Conservation (phyloP, 2,888 invertebrate species). For the Invenusta paracnida region DNA sequence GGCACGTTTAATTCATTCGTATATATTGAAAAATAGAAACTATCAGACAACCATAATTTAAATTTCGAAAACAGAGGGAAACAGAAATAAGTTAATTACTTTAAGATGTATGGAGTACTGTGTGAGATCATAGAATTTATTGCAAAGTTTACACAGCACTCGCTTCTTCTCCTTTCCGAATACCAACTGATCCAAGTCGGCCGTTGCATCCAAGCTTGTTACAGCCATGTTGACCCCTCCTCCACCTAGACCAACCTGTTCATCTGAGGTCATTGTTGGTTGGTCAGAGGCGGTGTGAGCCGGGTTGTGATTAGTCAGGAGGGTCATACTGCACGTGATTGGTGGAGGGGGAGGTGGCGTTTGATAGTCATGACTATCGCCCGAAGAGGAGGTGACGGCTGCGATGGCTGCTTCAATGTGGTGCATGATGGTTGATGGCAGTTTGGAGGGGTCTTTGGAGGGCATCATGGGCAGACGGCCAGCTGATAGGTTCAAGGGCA, state of each 20-base stretch:
- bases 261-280: not conserved
- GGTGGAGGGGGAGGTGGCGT: not conserved
- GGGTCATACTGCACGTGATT: not conserved
- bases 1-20: too few species aligned
- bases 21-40: too few species aligned
- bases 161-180: not conserved
- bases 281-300: not conserved
- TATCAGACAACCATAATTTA: too few species aligned
- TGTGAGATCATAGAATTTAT: not conserved
- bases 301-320: slow-evolving; percentile 25
- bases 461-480: not conserved
- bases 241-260: not conserved
- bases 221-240: not conserved
- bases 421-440: slow-evolving; percentile 1
- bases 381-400: not conserved
- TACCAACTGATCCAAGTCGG: too few species aligned
- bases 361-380: not conserved
- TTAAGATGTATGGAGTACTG: not conserved
- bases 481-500: slow-evolving; percentile 30
- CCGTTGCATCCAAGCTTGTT: not conserved
- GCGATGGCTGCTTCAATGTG: not conserved
- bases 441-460: not conserved
- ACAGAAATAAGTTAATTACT: not conserved
- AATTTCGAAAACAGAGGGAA: too few species aligned
- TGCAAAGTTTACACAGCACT: not conserved